Base-by-base conservation (phyloP, 2,113 vertebrate genomes). In the Meriones unguiculatus region DNA sequence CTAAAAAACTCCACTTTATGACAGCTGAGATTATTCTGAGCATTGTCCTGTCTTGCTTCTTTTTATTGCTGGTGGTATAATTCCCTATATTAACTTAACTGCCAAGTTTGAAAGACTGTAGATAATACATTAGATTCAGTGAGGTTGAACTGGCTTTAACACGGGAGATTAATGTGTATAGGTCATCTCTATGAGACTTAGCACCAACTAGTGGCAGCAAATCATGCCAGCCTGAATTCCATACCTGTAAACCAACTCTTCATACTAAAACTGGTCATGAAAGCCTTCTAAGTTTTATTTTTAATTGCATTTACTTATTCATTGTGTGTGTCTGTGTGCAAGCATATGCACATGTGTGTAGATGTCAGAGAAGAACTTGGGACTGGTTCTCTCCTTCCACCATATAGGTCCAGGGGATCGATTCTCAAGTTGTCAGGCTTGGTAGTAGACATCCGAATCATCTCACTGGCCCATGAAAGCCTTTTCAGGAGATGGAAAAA, bases 41-140 rank as follows among this genome's bases (percentile, higher is more conserved):
- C 91, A 82, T 93, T 67, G 78, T 62, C 59, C 93, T 73, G 11
- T 93, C 77, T 93, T 89, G 32, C 38, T 95, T 98, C 89, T 88
- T 97, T 97, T 97, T 93, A 95, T 5, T 62, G 65, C 85, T 95
- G 87, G 84, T 65, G 96, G 75, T 46, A 97, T n/a, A 93, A 94
- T 54, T 95, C 82, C 85, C 94, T 80, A 90, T 75, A 90, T 73
- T 59, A 65, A 97, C 90, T 95, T 70, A 96, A 97, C 50, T 97
- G 95, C 93, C 89, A 95, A 41, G 92, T 97, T 96, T 95, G 86
- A 98, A 97, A 92, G 52, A 46, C 35, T 97, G 91, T 38, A 97
- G 67, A 94, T 57, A 92, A 95, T 73, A 84, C 85, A 28, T 41
- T 89, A 46, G 77, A 90, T 92, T 82, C 52, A 3, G 64, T 41